phyloP scores from a whole-genome alignment of 2,888 invertebrate species.

The Amiota mariae region DNA sequence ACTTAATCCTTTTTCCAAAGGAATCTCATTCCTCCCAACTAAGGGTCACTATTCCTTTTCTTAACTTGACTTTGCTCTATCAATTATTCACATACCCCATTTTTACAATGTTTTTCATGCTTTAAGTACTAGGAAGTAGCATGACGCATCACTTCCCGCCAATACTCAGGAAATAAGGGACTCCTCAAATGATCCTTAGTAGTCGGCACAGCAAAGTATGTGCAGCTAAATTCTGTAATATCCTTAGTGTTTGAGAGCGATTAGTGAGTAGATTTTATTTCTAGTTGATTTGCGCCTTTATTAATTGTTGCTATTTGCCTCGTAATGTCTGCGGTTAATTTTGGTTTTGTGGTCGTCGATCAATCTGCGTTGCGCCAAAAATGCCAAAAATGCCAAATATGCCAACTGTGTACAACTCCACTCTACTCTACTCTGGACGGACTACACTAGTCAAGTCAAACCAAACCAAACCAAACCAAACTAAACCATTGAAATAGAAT shows the following conservation, averaged over 20 bases:
- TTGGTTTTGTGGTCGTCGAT: conserved; percentile 37
- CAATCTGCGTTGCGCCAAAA: conserved; percentile 16
- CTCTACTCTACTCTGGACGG: background rate
- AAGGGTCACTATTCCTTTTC: too few species aligned
- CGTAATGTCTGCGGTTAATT: conserved; percentile 50
- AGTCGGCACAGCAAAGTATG: too few species aligned
- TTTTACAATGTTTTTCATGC: background rate
- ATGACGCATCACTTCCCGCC: background rate
- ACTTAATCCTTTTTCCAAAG: conserved; percentile 14
- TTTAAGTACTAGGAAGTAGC: background rate
- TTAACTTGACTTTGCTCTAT: conserved; percentile 8
- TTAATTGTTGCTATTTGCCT: conserved; percentile 51
- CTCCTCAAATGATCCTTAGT: too few species aligned
- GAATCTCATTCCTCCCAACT: background rate
- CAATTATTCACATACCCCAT: conserved; percentile 20
- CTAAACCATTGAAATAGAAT: background rate
- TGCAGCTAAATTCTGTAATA: too few species aligned
- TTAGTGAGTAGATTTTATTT: conserved; percentile 45
- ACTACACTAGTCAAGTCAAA: too few species aligned
- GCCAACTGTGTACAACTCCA: background rate
- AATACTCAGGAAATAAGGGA: too few species aligned
- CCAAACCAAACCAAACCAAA: too few species aligned
- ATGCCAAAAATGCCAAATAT: background rate
- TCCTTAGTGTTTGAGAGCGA: too few species aligned
- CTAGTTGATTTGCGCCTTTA: conserved; percentile 36